These are phyloP conservation scores for Rhinolophus ferrumequinum DNA, from an alignment of 2,113 vertebrate genomes.

Conservation along the genomic window DNA sequence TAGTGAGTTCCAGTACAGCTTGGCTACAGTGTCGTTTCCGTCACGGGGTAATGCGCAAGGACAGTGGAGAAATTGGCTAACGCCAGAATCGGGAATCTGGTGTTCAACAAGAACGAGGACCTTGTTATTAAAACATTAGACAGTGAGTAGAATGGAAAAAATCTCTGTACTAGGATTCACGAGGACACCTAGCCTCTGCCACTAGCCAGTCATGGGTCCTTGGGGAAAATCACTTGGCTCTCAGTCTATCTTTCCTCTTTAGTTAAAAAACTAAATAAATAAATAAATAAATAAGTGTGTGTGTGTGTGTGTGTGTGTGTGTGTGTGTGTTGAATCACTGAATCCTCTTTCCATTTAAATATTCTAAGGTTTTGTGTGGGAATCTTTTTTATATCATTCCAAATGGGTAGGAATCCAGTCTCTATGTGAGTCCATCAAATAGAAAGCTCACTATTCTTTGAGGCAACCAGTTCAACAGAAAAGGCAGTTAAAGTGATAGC, in stretches of 20 bases:
- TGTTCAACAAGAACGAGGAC: not conserved
- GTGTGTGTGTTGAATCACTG: not conserved
- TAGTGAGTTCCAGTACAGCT: not conserved
- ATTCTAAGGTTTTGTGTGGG: not conserved
- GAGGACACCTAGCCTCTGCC: not conserved
- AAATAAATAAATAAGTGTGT: too few relatives aligned
- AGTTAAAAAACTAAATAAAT: not conserved
- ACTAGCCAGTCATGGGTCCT: not conserved
- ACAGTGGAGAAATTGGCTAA: not conserved
- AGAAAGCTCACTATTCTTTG: not conserved
- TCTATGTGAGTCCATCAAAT: not conserved
- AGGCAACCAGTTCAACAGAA: not conserved
- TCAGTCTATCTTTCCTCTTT: not conserved
- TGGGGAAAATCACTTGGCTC: not conserved
- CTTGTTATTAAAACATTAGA: not conserved
- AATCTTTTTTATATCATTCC: not conserved
- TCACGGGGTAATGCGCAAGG: not conserved
- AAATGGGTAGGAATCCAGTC: not conserved
- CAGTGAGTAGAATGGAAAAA: not conserved
- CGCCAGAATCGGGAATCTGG: not conserved
- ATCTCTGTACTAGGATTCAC: not conserved
- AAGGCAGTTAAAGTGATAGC: not conserved
- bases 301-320: too few relatives aligned
- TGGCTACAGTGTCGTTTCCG: not conserved
- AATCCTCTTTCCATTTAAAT: constrained; percentile 8